Base-by-base conservation (phyloP, 2,797 vertebrate genomes). In the Atherinosoma microstoma region DNA sequence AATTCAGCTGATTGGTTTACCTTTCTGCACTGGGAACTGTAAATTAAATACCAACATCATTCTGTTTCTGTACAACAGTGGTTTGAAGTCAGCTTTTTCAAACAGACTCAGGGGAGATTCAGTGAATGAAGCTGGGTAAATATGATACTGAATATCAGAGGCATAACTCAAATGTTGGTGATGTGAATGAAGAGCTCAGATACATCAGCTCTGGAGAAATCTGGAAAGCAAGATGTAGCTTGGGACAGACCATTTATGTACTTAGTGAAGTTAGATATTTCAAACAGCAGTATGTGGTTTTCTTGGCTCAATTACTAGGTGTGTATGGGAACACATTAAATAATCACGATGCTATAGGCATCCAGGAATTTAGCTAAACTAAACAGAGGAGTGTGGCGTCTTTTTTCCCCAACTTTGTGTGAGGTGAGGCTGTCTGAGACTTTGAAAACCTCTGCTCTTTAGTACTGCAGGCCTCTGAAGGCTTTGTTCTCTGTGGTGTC, bases 401-500 rank as follows among this genome's bases (percentile, higher is more conserved):
- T 49, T 49, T 49, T 45, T 49, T 49, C n/a, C n/a, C n/a, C 2
- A 22, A n/a, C 9, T 11, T 20, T 49, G 47, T 49, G n/a, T 49
- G 20, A n/a, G 47, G 47, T n/a, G 20, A 49, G 3, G 45, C 10
- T 49, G n/a, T n/a, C 18, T 67, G 38, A 67, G 36, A 11, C 8
- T 51, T 51, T 51, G n/a, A 27, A 54, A 54, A 27, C 51, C 51
- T 15, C n/a, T 36, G 47, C 42, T 22, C 42, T 30, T 51, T 54
- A 47, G 3, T 30, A 27, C 6, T 3, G 6, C 56, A 15, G 5
- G 42, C 22, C 24, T 65, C 20, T 36, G 38, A 53, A 29, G 15
- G 56, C 20, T 18, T 70, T 59, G 45, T 66, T 75, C 40, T 78
- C 32, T 34, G 67, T 15, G 18, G 18, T 51, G 16, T 63, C 67